These are phyloP conservation scores for Dryomyza anilis DNA, from an alignment of 2,888 invertebrate genomes.

Conservation along the genomic window DNA sequence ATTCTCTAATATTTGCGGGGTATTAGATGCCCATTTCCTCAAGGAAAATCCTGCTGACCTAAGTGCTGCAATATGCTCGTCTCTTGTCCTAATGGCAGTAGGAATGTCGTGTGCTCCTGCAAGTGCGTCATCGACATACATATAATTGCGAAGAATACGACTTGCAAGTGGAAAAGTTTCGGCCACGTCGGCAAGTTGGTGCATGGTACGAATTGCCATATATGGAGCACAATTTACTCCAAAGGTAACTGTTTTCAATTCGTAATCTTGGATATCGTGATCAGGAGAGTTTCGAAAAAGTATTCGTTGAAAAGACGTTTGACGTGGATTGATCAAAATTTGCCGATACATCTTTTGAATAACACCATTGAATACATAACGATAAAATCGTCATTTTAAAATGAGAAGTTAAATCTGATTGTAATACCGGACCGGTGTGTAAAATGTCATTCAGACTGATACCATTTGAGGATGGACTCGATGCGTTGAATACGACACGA, in stretches of 20 bases:
- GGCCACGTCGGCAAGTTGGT: background rate
- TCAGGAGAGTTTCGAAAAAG: background rate
- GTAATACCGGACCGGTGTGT: conserved; percentile 28
- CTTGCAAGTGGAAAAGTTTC: background rate
- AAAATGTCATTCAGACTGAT: conserved; percentile 20
- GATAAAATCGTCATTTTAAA: background rate
- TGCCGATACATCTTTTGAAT: conserved; percentile 7
- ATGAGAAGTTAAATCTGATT: conserved; percentile 35
- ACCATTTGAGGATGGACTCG: conserved; percentile 11
- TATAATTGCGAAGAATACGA: background rate
- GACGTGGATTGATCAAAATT: background rate
- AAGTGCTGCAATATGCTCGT: background rate
- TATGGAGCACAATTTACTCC: background rate
- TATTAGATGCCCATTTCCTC: background rate
- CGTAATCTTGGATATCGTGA: background rate
- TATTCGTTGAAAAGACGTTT: background rate
- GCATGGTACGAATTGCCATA: background rate
- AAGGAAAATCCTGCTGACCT: background rate
- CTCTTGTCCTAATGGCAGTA: background rate
- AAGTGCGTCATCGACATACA: background rate
- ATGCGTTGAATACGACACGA: conserved; percentile 27
- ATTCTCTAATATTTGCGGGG: background rate
- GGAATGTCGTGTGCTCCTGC: background rate
- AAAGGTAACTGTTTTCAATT: background rate
- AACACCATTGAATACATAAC: background rate